A percentile compares a stretch with the other conserved stretches of the same genome.
These are phyloP conservation scores for Aphaenogaster floridana DNA, from an alignment of 1,140 invertebrate genomes.

Conservation along the genomic window DNA sequence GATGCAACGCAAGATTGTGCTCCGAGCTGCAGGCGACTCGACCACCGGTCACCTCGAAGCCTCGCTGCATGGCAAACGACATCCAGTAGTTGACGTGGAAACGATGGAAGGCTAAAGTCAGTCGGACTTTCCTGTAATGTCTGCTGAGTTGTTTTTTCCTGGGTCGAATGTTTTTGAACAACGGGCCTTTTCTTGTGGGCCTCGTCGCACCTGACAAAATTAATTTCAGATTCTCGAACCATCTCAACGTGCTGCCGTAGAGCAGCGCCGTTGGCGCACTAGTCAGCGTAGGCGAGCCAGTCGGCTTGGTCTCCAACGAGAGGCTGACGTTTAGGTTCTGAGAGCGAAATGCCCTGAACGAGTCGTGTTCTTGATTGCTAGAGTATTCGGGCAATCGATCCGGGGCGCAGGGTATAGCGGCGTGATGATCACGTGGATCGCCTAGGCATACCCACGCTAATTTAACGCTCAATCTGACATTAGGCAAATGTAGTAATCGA, in stretches of 20 bases:
- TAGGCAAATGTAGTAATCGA: slow-evolving; percentile 95
- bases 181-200: slow-evolving; percentile 95
- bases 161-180: slow-evolving; percentile 95
- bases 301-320: slow-evolving; percentile 94
- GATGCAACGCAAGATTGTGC: slow-evolving; percentile 92
- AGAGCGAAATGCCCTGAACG: slow-evolving; percentile 97
- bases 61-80: slow-evolving; percentile 98
- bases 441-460: slow-evolving; percentile 97
- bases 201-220: slow-evolving; percentile 98
- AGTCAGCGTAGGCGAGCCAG: slow-evolving; percentile 88
- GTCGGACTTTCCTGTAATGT: slow-evolving; percentile 96
- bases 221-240: slow-evolving; percentile 98
- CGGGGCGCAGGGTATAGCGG: slow-evolving; percentile 98
- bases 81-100: slow-evolving; percentile 99
- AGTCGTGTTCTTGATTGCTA: slow-evolving; percentile 96
- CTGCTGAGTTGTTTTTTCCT: slow-evolving; percentile 96
- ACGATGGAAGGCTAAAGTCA: slow-evolving; percentile 95
- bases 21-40: slow-evolving; percentile 95
- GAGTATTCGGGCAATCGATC: slow-evolving; percentile 99
- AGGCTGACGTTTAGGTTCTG: slow-evolving; percentile 96
- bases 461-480: slow-evolving; percentile 94
- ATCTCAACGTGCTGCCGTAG: slow-evolving; percentile 96
- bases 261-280: slow-evolving; percentile 93
- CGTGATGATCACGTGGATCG: slow-evolving; percentile 98
- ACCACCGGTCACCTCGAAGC: slow-evolving; percentile 96